A percentile compares a stretch with the other conserved stretches of the same genome.
phyloP scores from a whole-genome alignment of 2,888 invertebrate genomes.

The Ceramica pisi region DNA sequence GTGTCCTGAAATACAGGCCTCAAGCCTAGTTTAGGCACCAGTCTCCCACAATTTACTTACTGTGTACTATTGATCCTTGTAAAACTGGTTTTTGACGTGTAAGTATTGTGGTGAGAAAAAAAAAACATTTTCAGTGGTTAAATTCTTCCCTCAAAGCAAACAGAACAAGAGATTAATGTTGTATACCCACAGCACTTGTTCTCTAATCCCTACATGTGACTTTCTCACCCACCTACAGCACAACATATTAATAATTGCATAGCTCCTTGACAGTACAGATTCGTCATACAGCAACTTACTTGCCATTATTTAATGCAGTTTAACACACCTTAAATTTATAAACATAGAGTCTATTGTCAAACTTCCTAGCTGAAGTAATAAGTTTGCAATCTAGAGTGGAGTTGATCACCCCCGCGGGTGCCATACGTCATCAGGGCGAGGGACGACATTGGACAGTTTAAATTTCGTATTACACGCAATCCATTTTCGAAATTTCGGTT shows the following conservation, averaged over 20 bases:
- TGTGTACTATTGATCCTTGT: too few relatives aligned
- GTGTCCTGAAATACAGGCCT: too few relatives aligned
- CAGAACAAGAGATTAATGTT: slow-evolving; percentile 63
- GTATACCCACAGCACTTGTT: slow-evolving; percentile 55
- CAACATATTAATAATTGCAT: slow-evolving; percentile 75
- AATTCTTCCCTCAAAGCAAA: slow-evolving; percentile 51
- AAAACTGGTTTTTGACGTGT: too few relatives aligned
- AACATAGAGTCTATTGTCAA: not conserved
- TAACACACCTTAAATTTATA: not conserved
- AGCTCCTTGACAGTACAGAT: slow-evolving; percentile 73
- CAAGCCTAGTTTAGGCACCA: too few relatives aligned
- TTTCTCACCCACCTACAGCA: slow-evolving; percentile 61
- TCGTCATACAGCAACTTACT: slow-evolving; percentile 71
- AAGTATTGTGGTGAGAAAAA: too few relatives aligned
- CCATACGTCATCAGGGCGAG: slow-evolving; percentile 82
- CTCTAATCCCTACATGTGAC: slow-evolving; percentile 65
- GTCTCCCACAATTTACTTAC: too few relatives aligned
- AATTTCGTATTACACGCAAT: slow-evolving; percentile 82
- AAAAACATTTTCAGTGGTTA: not conserved
- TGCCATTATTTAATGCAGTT: slow-evolving; percentile 27
- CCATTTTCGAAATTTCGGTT: slow-evolving; percentile 79
- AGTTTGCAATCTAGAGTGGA: slow-evolving; percentile 61
- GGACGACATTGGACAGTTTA: slow-evolving; percentile 83
- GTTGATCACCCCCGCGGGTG: slow-evolving; percentile 85
- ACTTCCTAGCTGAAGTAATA: slow-evolving; percentile 7